These are phyloP conservation scores for Bradypus variegatus DNA, from an alignment of 2,797 vertebrate species.

Conservation along the genomic window DNA sequence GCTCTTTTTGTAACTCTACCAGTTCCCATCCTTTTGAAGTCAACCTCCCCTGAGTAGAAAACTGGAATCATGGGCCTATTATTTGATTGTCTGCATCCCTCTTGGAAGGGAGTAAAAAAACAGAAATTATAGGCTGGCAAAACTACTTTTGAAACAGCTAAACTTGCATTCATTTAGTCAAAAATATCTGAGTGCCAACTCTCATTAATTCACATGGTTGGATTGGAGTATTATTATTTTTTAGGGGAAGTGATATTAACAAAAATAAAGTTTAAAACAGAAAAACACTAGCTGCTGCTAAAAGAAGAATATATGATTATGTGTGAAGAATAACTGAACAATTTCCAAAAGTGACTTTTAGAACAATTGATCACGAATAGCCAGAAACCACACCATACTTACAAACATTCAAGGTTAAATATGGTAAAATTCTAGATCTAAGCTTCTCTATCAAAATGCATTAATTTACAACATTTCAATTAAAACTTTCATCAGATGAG, in stretches of 20 bases:
- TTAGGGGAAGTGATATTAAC: slow-evolving; percentile 24
- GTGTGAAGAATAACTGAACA: not conserved
- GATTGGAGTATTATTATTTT: not conserved
- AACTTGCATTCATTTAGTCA: slow-evolving; percentile 19
- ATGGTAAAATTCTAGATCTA: slow-evolving; percentile 44
- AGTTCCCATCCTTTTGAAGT: not conserved
- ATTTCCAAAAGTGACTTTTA: slow-evolving; percentile 27
- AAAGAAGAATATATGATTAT: slow-evolving; percentile 23
- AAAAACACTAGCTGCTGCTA: slow-evolving; percentile 34
- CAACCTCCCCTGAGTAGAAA: not conserved
- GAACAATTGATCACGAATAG: slow-evolving; percentile 4
- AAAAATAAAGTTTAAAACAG: slow-evolving; percentile 41
- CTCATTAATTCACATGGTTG: not conserved
- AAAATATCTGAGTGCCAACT: slow-evolving; percentile 18
- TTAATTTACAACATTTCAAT: slow-evolving; percentile 58
- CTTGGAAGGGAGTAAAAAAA: not conserved
- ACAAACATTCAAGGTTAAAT: slow-evolving; percentile 23
- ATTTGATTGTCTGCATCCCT: not conserved
- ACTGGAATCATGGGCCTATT: not conserved
- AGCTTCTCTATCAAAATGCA: slow-evolving; percentile 58
- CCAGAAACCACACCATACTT: slow-evolving; percentile 6
- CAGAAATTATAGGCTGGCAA: not conserved
- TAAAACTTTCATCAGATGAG: slow-evolving; percentile 65
- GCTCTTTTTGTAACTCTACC: not conserved
- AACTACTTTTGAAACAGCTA: not conserved